Evolutionary conservation across 2,797 vertebrate genomes (phyloP).

Genomic region (Neosalanx taihuensis): DNA sequence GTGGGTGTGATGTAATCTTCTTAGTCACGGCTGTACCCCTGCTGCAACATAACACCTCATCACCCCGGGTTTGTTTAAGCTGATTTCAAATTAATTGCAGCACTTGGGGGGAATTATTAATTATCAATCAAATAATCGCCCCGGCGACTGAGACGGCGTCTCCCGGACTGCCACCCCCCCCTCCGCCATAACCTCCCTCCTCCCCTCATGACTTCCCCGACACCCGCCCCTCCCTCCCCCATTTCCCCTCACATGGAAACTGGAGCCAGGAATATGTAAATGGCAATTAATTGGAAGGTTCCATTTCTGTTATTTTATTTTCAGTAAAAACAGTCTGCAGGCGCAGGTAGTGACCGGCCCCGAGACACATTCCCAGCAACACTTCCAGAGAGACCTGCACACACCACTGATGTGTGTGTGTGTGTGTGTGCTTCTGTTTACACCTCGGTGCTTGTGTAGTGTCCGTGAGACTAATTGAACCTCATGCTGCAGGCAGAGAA

Average conservation of each 20-base stretch:
- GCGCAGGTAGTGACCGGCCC: conserved; percentile 66
- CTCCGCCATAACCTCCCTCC: conserved; percentile 38
- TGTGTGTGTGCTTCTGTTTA: background rate
- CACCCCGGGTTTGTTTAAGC: conserved; percentile 57
- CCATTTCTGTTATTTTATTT: conserved; percentile 76
- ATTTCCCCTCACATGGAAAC: conserved; percentile 63
- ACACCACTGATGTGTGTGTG: conserved; percentile 21
- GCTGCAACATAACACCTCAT: background rate
- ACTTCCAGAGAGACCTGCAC: conserved; percentile 54
- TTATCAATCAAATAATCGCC: conserved; percentile 79
- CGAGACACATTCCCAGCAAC: conserved; percentile 68
- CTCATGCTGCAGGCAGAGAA: conserved; percentile 83
- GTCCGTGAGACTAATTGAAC: conserved; percentile 82
- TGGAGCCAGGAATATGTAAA: conserved; percentile 83
- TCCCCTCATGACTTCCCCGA: conserved; percentile 47
- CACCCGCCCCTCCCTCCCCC: conserved; percentile 43
- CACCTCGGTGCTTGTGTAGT: conserved; percentile 34
- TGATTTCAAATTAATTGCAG: conserved; percentile 72
- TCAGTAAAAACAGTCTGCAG: conserved; percentile 86
- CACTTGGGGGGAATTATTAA: conserved; percentile 76
- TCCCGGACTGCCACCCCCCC: conserved; percentile 35
- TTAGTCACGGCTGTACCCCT: conserved; percentile 21
- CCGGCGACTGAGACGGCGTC: conserved; percentile 64
- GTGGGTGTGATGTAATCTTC: conserved; percentile 20
- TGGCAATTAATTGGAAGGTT: conserved; percentile 82